Evolutionary conservation across 2,113 vertebrate genomes (phyloP).

Genomic region (Caracal caracal): DNA sequence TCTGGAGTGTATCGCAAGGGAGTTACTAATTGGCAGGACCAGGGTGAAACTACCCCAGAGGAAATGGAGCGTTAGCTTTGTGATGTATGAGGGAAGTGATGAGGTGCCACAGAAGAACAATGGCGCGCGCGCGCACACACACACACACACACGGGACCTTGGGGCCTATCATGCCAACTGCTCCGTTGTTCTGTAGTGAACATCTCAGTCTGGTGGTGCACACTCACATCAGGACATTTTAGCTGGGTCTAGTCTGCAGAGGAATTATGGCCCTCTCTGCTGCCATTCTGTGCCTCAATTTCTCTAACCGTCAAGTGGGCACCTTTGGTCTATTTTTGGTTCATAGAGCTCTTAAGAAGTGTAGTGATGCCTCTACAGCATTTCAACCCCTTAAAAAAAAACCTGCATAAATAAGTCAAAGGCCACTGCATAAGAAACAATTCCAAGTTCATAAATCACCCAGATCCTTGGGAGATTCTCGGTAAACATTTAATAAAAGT

Average conservation of each 20-base stretch:
- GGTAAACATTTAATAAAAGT: conserved; percentile 46
- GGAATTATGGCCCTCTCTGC: not conserved
- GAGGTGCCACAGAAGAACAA: not conserved
- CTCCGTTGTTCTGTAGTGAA: not conserved
- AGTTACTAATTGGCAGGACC: not conserved
- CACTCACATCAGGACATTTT: not conserved
- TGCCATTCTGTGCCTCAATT: not conserved
- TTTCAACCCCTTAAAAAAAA: not conserved
- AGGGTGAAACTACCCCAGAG: not conserved
- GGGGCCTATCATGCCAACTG: too few relatives aligned
- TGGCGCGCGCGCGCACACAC: rapidly evolving
- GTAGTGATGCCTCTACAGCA: not conserved
- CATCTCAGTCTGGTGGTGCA: not conserved
- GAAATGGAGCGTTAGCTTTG: not conserved
- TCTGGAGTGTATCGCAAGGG: not conserved
- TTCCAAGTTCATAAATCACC: conserved; percentile 12
- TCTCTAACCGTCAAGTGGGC: not conserved
- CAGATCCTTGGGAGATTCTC: not conserved
- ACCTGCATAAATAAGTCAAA: not conserved
- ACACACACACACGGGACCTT: not conserved
- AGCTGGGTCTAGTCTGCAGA: not conserved
- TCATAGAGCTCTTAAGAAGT: not conserved
- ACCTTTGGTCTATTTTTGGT: not conserved
- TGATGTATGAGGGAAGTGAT: not conserved
- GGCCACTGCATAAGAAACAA: not conserved